phyloP scores from a whole-genome alignment of 2,888 invertebrate species.

The Synanthedon andrenaeformis region DNA sequence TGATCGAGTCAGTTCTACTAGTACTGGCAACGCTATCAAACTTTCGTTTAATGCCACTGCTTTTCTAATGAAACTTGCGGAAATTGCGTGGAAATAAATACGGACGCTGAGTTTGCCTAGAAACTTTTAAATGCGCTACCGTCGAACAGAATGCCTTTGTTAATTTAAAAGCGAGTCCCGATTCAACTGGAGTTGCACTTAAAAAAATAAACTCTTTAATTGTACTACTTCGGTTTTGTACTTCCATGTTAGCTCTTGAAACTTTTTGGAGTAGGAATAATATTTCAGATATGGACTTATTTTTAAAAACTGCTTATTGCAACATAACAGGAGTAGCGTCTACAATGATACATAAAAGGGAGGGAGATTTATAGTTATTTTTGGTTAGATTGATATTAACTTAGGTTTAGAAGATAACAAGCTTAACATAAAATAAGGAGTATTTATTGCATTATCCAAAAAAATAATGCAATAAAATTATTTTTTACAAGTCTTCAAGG shows the following conservation, averaged over 20 bases:
- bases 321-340: no score
- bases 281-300: no score
- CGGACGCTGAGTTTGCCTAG: conserved; percentile 37
- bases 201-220: conserved; percentile 26
- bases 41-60: conserved; percentile 15
- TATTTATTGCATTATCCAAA: no score
- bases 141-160: conserved; percentile 46
- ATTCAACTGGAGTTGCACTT: conserved; percentile 28
- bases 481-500: no score
- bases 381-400: no score
- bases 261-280: background rate
- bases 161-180: conserved; percentile 43
- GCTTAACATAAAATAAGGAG: no score
- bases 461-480: no score
- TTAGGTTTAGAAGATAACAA: no score
- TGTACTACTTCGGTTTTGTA: background rate
- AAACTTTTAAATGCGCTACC: conserved; percentile 48
- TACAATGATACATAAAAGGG: no score
- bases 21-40: conserved; percentile 4
- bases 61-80: conserved; percentile 49
- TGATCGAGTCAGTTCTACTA: conserved; percentile 17
- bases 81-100: conserved; percentile 58
- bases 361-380: no score
- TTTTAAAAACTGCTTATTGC: no score
- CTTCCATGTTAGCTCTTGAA: background rate